phyloP scores from a whole-genome alignment of 2,797 vertebrate genomes.

The Trematomus bernacchii region DNA sequence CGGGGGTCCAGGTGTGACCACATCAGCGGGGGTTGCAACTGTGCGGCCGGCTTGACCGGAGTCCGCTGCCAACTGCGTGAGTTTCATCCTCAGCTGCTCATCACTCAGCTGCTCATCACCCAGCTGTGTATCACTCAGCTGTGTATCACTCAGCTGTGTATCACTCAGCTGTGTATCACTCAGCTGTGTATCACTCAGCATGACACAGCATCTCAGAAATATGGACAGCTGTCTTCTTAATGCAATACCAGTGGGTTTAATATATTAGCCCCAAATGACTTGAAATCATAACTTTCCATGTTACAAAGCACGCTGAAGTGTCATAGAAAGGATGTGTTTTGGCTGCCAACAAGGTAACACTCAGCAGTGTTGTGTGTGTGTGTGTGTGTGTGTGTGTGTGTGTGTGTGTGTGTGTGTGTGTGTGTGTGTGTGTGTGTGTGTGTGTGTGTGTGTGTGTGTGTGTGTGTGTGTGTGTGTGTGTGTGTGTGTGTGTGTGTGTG shows the following conservation, averaged over 20 bases:
- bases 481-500: constrained; percentile 30
- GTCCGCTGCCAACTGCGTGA: constrained; percentile 79
- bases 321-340: background rate
- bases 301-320: background rate
- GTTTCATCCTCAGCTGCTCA: constrained; percentile 27
- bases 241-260: background rate
- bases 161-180: constrained; percentile 44
- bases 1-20: constrained; percentile 77
- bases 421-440: constrained; percentile 21
- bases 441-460: constrained; percentile 20
- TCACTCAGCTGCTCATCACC: constrained; percentile 2
- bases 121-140: no score
- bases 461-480: background rate
- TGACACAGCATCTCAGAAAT: constrained; percentile 17
- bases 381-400: no score
- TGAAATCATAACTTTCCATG: background rate
- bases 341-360: no score
- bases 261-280: background rate
- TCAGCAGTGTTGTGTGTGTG: no score
- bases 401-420: background rate
- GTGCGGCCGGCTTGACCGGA: constrained; percentile 73
- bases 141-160: constrained; percentile 46
- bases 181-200: constrained; percentile 31
- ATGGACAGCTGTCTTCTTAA: background rate
- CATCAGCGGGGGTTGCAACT: constrained; percentile 71